Base-by-base conservation (phyloP, 2,113 vertebrate genomes). In the Hippocampus comes region DNA sequence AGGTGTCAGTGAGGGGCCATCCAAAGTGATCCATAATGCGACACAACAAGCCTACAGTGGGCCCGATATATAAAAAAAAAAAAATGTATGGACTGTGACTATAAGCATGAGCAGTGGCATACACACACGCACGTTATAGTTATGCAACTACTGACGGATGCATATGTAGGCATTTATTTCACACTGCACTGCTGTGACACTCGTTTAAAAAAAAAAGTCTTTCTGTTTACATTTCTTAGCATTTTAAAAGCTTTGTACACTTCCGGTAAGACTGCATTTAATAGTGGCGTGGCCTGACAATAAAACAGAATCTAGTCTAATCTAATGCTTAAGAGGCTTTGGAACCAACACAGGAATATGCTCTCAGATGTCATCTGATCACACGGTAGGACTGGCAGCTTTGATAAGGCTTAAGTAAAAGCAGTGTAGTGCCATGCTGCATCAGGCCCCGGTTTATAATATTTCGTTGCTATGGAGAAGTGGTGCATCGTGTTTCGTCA, bases 391-490 rank as follows among this genome's bases (percentile, higher is more conserved):
- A 63, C 20, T n/a, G 17, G 65, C 10, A 59, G 74, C 57, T 82
- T 56, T 69, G 55, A 78, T 78, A 75, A 75, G 56, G 30, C 34
- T 7, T 1, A 59, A 63, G 66, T 73, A 84, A 82, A 83, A 77
- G 1, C 51, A 63, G 56, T 41, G 55, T 73, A n/a, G 55, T 46
- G 18, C 46, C 53, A 51, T 38, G 17, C 27, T n/a, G 30, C 6
- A 1, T 56, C 25, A 63, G 63, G 49, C 49, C 5, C 21, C 46
- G 21, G 21, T 23, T 21, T 27, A 25, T 59, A 59, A 59, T 27
- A 14, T 27, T 27, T 23, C 17, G 55, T 0, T 12, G 14, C 63
- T 64, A 60, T 3, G n/a, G 7, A 68, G 59, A 41, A 43, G 23
- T 65, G 64, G 1, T 34, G n/a, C 15, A 34, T 61, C 15, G 27